These are phyloP conservation scores for Dolichotis patagonum DNA, from an alignment of 2,113 vertebrate genomes.

Conservation along the genomic window DNA sequence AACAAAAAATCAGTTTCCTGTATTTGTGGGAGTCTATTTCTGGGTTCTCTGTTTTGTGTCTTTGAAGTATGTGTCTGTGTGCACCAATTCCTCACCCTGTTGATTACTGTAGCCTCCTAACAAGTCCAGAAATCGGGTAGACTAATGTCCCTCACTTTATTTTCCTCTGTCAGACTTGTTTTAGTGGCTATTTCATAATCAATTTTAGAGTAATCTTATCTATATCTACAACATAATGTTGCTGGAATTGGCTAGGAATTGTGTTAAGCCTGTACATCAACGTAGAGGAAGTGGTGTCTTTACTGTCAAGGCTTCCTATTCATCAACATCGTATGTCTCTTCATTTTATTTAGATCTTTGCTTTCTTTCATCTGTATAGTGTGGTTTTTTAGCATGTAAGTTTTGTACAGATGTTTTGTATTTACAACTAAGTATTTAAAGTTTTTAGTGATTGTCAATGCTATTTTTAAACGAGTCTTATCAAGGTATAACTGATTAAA, in stretches of 20 bases:
- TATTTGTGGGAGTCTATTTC: background rate
- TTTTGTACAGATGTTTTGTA: background rate
- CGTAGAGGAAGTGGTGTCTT: background rate
- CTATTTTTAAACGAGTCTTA: background rate
- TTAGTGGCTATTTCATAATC: background rate
- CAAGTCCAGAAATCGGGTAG: background rate
- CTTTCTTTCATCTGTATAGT: background rate
- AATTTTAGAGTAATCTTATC: background rate
- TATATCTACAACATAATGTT: background rate
- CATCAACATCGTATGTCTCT: background rate
- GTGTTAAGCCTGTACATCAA: background rate
- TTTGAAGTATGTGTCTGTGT: background rate
- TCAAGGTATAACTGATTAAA: background rate
- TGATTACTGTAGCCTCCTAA: fast-evolving
- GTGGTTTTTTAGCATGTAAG: background rate
- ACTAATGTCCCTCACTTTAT: background rate
- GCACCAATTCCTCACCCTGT: fast-evolving
- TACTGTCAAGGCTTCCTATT: background rate
- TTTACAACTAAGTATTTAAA: background rate
- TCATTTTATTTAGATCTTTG: background rate
- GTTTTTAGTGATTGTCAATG: background rate
- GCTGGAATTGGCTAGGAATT: background rate
- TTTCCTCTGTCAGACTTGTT: background rate
- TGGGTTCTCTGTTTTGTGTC: background rate
- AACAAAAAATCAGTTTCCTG: background rate